A percentile compares a stretch with the other conserved stretches of the same genome.
These are phyloP conservation scores for Brachyalestes nurse DNA, from an alignment of 2,797 vertebrate species.

Conservation along the genomic window DNA sequence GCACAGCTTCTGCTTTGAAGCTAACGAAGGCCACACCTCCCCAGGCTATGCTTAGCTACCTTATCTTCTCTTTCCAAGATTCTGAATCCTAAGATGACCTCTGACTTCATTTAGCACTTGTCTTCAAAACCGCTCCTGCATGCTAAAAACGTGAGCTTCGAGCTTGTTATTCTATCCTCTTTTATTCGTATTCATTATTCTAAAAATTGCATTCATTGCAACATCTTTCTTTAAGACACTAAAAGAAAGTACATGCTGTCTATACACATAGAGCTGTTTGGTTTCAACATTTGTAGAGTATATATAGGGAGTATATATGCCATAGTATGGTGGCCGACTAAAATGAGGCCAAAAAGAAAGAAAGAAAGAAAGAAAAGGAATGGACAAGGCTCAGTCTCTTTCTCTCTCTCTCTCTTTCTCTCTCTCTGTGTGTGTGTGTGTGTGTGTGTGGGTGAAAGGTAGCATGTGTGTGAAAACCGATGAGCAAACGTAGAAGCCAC, in stretches of 20 bases:
- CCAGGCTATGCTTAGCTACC: slow-evolving; percentile 14
- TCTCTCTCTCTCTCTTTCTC: not conserved
- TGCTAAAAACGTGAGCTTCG: not conserved
- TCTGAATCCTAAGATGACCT: slow-evolving; percentile 52
- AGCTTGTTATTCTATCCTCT: not conserved
- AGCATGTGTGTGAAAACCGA: slow-evolving; percentile 44
- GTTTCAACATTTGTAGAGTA: too few relatives aligned
- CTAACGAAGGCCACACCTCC: not conserved
- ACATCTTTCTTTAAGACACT: too few relatives aligned
- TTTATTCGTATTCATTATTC: not conserved
- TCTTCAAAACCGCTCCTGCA: not conserved
- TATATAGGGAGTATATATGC: too few relatives aligned
- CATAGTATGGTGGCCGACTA: too few relatives aligned
- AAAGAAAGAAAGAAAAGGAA: not conserved
- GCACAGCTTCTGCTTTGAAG: not conserved
- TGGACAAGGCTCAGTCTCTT: not conserved
- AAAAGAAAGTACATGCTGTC: too few relatives aligned
- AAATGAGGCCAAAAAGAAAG: not conserved
- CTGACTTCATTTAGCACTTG: slow-evolving; percentile 48
- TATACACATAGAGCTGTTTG: too few relatives aligned
- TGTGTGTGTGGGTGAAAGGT: not conserved
- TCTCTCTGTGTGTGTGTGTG: too few relatives aligned
- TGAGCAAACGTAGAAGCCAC: slow-evolving; percentile 45
- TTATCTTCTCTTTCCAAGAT: slow-evolving; percentile 38
- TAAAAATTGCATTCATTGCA: not conserved